These are phyloP conservation scores for Planococcus citri DNA, from an alignment of 1,140 invertebrate genomes.

Conservation along the genomic window DNA sequence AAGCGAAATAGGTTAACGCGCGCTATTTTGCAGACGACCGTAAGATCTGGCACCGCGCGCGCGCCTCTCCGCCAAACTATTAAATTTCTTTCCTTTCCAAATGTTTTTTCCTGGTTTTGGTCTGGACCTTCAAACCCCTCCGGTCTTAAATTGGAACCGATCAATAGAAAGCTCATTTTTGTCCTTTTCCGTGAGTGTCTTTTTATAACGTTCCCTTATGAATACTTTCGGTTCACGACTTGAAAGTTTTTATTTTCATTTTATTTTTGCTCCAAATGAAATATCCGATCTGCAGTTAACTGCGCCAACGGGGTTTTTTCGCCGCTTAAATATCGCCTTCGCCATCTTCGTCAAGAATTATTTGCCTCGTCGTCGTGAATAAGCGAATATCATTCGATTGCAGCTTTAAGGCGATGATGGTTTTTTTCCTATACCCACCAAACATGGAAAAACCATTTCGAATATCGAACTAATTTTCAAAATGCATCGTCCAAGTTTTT, in stretches of 20 bases:
- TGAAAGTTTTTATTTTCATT: neutral
- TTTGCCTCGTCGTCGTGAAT: no score
- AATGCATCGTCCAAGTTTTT: no score
- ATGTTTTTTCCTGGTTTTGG: slow-evolving; percentile 18
- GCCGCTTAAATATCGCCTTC: no score
- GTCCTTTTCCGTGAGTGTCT: slow-evolving; percentile 11
- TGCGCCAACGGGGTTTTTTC: no score
- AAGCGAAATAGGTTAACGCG: slow-evolving; percentile 18
- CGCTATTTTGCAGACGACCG: slow-evolving; percentile 17
- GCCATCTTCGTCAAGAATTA: no score
- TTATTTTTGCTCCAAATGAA: slow-evolving; percentile 1
- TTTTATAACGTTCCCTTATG: slow-evolving; percentile 19
- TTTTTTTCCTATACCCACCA: no score
- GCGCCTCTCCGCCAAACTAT: neutral
- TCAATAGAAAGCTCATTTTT: slow-evolving; percentile 20
- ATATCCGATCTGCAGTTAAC: neutral
- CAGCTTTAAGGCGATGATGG: no score
- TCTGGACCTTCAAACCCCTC: slow-evolving; percentile 11
- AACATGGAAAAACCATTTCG: no score
- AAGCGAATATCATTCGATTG: no score
- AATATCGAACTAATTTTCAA: no score
- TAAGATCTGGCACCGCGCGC: slow-evolving; percentile 3
- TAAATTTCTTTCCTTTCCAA: slow-evolving; percentile 19
- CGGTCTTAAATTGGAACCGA: slow-evolving; percentile 7
- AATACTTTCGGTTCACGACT: slow-evolving; percentile 15